These are phyloP conservation scores for zebrafish (Danio rerio) DNA, from an alignment of 2,113 vertebrate species.

Conservation along the genomic window DNA sequence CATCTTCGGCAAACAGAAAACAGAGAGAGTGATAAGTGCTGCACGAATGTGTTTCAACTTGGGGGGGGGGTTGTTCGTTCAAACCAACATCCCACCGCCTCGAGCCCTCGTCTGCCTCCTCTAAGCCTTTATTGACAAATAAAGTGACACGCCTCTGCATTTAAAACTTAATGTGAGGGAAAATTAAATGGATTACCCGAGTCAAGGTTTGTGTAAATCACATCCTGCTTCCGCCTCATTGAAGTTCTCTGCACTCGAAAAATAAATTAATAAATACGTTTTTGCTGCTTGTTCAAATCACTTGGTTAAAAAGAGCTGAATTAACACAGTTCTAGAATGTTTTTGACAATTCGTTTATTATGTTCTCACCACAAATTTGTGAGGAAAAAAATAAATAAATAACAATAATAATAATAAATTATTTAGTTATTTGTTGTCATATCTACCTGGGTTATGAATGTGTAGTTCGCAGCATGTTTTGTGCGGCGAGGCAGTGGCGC, in stretches of 20 bases:
- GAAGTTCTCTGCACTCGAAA: conserved; percentile 50
- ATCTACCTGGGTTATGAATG: too few relatives aligned
- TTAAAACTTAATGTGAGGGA: conserved; percentile 63
- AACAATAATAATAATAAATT: too few relatives aligned
- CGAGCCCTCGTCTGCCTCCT: conserved; percentile 63
- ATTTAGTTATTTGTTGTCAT: too few relatives aligned
- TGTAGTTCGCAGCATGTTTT: too few relatives aligned
- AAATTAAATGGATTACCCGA: conserved; percentile 70
- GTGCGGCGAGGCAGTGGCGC: too few relatives aligned
- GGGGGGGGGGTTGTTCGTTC: conserved; percentile 47
- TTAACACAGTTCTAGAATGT: too few relatives aligned
- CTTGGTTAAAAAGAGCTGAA: too few relatives aligned
- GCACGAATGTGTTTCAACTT: conserved; percentile 62
- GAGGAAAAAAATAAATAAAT: too few relatives aligned
- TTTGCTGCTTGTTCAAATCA: too few relatives aligned
- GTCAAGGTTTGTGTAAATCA: conserved; percentile 61
- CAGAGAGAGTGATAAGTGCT: conserved; percentile 54
- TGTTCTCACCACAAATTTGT: too few relatives aligned
- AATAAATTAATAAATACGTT: too few relatives aligned
- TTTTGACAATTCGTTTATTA: too few relatives aligned
- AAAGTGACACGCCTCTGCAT: conserved; percentile 64
- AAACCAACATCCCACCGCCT: conserved; percentile 52
- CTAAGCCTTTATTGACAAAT: conserved; percentile 63
- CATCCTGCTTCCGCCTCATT: conserved; percentile 61
- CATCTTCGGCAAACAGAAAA: conserved; percentile 28